Percentiles rank a stretch among this genome's conserved stretches.
Evolutionary conservation across 2,113 vertebrate genomes (phyloP).

Genomic region (Lamprologus callipterus): DNA sequence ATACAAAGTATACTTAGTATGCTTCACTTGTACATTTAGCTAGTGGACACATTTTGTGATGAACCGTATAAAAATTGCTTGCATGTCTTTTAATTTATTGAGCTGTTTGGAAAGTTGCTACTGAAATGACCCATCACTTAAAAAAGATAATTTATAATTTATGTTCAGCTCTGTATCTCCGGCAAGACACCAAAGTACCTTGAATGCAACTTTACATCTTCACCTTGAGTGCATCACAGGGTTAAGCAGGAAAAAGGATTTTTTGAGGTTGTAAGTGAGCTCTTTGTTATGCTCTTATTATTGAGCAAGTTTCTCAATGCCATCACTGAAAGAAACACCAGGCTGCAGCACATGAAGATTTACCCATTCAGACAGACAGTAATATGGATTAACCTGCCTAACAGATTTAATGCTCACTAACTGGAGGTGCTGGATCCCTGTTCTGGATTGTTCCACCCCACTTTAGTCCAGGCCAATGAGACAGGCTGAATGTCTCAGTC

Average conservation of each 20-base stretch:
- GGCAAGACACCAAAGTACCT: background rate
- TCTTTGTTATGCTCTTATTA: background rate
- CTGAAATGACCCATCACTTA: background rate
- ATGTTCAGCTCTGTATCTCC: background rate
- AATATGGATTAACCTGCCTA: background rate
- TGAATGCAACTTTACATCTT: background rate
- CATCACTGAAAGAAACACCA: background rate
- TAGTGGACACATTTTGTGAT: background rate
- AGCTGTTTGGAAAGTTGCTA: background rate
- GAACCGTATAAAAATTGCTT: background rate
- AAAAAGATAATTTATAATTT: background rate
- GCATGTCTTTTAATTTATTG: background rate
- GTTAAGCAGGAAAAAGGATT: background rate
- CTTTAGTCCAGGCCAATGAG: background rate
- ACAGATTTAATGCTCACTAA: background rate
- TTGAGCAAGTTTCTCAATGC: background rate
- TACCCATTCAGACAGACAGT: background rate
- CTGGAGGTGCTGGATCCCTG: background rate
- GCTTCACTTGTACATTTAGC: background rate
- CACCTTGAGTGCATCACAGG: background rate
- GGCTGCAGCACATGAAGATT: background rate
- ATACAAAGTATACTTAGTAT: background rate
- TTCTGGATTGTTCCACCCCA: background rate
- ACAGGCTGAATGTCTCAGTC: background rate
- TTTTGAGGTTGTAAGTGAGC: background rate